These are phyloP conservation scores for Chunga burmeisteri DNA, from an alignment of 2,113 vertebrate genomes.

Conservation along the genomic window DNA sequence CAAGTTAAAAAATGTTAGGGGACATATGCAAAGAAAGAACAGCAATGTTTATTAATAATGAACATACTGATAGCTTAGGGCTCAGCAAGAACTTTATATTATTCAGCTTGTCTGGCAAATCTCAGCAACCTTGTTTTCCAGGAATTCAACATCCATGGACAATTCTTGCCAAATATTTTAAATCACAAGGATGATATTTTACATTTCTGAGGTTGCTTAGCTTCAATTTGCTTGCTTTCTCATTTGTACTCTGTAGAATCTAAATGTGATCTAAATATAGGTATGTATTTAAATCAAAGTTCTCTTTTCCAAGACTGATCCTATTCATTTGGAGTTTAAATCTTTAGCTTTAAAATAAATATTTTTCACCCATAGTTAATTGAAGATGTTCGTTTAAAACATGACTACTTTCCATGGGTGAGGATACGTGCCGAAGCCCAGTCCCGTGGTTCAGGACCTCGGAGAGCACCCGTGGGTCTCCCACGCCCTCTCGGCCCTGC, in stretches of 20 bases:
- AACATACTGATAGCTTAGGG: slow-evolving; percentile 52
- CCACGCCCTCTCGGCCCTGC: fast-evolving
- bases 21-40: slow-evolving; percentile 35
- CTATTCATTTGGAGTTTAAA: neutral
- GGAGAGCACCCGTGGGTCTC: slow-evolving; percentile 55
- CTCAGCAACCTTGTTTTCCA: slow-evolving; percentile 3
- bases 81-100: slow-evolving; percentile 65
- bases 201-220: slow-evolving; percentile 24
- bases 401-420: slow-evolving; percentile 15
- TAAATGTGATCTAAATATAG: slow-evolving; percentile 49
- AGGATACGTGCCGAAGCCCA: neutral
- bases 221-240: neutral
- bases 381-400: slow-evolving; percentile 36
- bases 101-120: slow-evolving; percentile 60
- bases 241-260: neutral
- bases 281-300: slow-evolving; percentile 25
- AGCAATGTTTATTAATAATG: slow-evolving; percentile 65
- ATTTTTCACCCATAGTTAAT: neutral
- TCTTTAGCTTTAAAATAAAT: slow-evolving; percentile 36
- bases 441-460: slow-evolving; percentile 69
- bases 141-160: neutral
- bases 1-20: slow-evolving; percentile 60
- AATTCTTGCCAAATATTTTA: neutral
- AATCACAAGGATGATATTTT: neutral
- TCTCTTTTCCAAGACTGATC: slow-evolving; percentile 23